phyloP scores from a whole-genome alignment of 2,888 invertebrate genomes.

The Campopleginae sp. region DNA sequence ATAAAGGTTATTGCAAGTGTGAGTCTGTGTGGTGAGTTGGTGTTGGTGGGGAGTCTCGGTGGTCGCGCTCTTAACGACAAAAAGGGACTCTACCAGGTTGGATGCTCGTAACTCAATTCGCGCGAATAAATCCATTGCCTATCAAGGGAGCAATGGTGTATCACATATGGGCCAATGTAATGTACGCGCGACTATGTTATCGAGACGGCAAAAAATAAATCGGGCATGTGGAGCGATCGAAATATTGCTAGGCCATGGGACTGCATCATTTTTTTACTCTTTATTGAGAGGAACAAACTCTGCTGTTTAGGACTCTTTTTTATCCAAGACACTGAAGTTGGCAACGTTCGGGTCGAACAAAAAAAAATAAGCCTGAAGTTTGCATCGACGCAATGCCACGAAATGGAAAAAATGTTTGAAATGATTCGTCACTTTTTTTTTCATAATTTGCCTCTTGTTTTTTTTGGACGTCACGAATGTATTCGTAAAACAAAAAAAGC shows the following conservation, averaged over 20 bases:
- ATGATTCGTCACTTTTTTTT: too few species aligned
- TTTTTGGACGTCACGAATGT: too few species aligned
- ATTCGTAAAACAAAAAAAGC: too few species aligned
- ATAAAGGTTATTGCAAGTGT: neutral
- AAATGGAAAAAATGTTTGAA: too few species aligned
- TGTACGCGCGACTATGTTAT: neutral
- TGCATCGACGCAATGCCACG: too few species aligned
- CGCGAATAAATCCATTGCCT: conserved; percentile 58
- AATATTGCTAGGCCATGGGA: neutral
- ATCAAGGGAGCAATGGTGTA: conserved; percentile 57
- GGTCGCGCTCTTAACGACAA: conserved; percentile 54
- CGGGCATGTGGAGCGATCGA: neutral
- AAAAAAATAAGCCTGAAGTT: too few species aligned
- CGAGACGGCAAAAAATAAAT: neutral
- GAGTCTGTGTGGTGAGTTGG: neutral
- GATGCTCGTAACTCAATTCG: conserved; percentile 63
- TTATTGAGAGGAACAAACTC: neutral
- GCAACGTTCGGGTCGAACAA: too few species aligned
- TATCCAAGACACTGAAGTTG: neutral
- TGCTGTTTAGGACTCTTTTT: neutral
- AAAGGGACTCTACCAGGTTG: conserved; percentile 53
- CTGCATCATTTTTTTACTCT: neutral
- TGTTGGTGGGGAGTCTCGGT: neutral
- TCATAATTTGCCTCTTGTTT: neutral
- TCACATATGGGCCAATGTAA: conserved; percentile 20